A percentile compares a stretch with the other conserved stretches of the same genome.
phyloP scores from a whole-genome alignment of 1,140 invertebrate species.

The Drosophila pandora region DNA sequence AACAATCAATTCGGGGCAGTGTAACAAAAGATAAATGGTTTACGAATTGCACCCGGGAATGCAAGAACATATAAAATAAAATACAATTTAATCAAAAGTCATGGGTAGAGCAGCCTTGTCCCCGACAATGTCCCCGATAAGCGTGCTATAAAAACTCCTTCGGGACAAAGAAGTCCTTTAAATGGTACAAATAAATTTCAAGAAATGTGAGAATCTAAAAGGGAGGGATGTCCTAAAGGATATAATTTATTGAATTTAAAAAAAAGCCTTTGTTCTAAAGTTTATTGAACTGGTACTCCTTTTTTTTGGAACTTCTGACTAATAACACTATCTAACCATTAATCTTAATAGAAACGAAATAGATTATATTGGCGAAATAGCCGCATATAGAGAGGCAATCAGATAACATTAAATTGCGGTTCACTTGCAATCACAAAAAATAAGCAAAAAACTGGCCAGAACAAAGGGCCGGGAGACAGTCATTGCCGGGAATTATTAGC shows the following conservation, averaged over 20 bases:
- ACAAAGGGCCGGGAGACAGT: slow-evolving; percentile 17
- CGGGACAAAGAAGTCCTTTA: slow-evolving; percentile 25
- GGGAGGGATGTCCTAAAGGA: too few species aligned
- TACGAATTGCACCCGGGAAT: slow-evolving; percentile 23
- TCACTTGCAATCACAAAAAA: slow-evolving; percentile 48
- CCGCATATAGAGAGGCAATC: slow-evolving; percentile 1
- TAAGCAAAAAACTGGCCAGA: slow-evolving; percentile 21
- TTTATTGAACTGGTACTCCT: background rate
- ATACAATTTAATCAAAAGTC: slow-evolving; percentile 41
- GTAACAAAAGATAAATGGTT: slow-evolving; percentile 56
- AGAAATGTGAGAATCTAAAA: slow-evolving; percentile 7
- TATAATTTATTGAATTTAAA: background rate
- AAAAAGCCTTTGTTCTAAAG: slow-evolving; percentile 2
- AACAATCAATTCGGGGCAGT: slow-evolving; percentile 71
- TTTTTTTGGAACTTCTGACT: too few species aligned
- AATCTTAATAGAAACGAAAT: slow-evolving; percentile 14
- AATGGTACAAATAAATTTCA: slow-evolving; percentile 32
- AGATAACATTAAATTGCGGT: slow-evolving; percentile 41
- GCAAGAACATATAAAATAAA: slow-evolving; percentile 29
- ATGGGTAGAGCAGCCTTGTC: background rate
- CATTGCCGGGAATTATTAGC: slow-evolving; percentile 42
- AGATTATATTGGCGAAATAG: slow-evolving; percentile 16
- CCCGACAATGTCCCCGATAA: slow-evolving; percentile 16
- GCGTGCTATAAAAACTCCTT: slow-evolving; percentile 29
- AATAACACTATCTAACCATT: slow-evolving; percentile 10